These are phyloP conservation scores for Nymphicus hollandicus DNA, from an alignment of 2,113 vertebrate species.

Conservation along the genomic window DNA sequence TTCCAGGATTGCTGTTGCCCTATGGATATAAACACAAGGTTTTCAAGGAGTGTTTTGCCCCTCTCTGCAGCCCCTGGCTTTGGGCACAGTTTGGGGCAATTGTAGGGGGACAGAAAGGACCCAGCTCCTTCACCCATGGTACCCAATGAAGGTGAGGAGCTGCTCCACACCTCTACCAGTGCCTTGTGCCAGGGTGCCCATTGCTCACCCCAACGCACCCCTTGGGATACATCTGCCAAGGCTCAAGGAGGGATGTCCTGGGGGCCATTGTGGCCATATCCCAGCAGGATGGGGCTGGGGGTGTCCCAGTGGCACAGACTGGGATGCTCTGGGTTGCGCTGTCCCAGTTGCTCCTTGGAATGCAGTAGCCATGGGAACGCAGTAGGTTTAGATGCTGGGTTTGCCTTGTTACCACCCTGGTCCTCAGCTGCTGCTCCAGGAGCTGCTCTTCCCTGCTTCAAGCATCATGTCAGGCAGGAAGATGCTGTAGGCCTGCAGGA, in stretches of 20 bases:
- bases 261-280: fast-evolving
- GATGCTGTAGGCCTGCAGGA: neutral
- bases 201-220: neutral
- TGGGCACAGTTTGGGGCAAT: neutral
- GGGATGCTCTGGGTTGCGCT: neutral
- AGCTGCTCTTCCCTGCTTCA: neutral
- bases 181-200: fast-evolving
- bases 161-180: neutral
- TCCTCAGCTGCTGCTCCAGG: neutral
- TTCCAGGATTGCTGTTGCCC: neutral
- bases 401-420: neutral
- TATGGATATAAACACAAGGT: fast-evolving
- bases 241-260: fast-evolving
- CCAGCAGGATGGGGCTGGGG: neutral
- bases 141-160: neutral
- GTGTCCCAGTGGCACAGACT: neutral
- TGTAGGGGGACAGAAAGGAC: neutral
- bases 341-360: neutral
- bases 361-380: constrained; percentile 55
- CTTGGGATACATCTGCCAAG: fast-evolving
- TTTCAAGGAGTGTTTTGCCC: neutral
- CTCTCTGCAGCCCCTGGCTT: neutral
- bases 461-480: neutral
- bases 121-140: neutral
- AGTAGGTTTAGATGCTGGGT: neutral